Percentiles rank a stretch among this genome's conserved stretches.
Evolutionary conservation across 2,113 vertebrate genomes (phyloP).

Genomic region (Ursus arctos): DNA sequence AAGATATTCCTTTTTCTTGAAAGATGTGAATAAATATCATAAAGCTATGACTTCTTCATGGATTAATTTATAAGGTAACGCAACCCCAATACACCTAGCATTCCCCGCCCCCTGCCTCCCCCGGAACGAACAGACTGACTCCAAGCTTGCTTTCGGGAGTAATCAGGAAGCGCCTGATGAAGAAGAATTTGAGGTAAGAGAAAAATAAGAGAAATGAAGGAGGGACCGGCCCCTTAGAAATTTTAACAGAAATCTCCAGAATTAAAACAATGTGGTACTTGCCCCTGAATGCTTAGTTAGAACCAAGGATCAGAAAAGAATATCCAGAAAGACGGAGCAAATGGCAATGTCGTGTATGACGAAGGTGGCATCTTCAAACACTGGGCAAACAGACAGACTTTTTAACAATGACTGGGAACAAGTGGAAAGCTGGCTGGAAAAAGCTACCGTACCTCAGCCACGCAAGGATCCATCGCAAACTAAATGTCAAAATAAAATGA

Average conservation of each 20-base stretch:
- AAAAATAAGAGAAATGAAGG: neutral
- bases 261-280: neutral
- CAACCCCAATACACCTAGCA: neutral
- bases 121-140: neutral
- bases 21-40: neutral
- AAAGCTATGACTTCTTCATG: neutral
- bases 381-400: neutral
- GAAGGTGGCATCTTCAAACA: neutral
- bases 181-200: neutral
- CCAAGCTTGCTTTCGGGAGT: neutral
- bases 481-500: constrained; percentile 21
- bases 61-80: neutral
- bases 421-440: neutral
- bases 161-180: neutral
- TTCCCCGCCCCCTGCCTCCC: neutral
- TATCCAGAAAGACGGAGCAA: neutral
- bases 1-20: neutral
- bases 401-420: neutral
- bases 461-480: neutral
- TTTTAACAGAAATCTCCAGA: neutral
- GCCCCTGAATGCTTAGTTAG: neutral
- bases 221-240: neutral
- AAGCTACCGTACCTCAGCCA: neutral
- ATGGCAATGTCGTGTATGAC: neutral
- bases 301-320: neutral